Evolutionary conservation across 2,113 vertebrate species (phyloP).

Genomic region (Oncorhynchus keta): DNA sequence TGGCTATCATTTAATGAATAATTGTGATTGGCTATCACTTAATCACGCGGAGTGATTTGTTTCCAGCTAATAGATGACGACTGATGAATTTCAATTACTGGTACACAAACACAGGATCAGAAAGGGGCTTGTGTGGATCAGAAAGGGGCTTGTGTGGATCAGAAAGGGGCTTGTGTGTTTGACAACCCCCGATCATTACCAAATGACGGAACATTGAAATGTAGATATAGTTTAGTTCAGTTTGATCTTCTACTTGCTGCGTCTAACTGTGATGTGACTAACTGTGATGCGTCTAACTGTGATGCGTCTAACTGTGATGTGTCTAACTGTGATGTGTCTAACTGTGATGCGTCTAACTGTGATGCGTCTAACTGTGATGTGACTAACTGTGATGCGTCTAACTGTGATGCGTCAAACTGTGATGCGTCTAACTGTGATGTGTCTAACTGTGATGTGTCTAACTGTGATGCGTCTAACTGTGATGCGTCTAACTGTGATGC

Average conservation of each 20-base stretch:
- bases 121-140: conserved; percentile 6
- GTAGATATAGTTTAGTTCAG: conserved; percentile 6
- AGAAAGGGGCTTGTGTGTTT: conserved; percentile 31
- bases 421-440: neutral
- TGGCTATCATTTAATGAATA: neutral
- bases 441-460: neutral
- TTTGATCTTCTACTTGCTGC: neutral
- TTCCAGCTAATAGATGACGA: neutral
- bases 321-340: neutral
- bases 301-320: neutral
- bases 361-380: too few species aligned
- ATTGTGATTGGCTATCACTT: too few species aligned
- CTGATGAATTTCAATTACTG: neutral
- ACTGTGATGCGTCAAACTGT: neutral
- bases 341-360: too few species aligned
- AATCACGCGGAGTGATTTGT: neutral
- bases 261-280: too few species aligned
- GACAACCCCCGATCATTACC: conserved; percentile 4
- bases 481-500: too few species aligned
- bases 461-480: too few species aligned
- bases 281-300: neutral
- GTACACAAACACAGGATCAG: neutral
- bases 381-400: too few species aligned
- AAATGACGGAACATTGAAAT: neutral
- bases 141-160: conserved; percentile 26